phyloP scores from a whole-genome alignment of 2,888 invertebrate species.

The Tinea semifulvella region DNA sequence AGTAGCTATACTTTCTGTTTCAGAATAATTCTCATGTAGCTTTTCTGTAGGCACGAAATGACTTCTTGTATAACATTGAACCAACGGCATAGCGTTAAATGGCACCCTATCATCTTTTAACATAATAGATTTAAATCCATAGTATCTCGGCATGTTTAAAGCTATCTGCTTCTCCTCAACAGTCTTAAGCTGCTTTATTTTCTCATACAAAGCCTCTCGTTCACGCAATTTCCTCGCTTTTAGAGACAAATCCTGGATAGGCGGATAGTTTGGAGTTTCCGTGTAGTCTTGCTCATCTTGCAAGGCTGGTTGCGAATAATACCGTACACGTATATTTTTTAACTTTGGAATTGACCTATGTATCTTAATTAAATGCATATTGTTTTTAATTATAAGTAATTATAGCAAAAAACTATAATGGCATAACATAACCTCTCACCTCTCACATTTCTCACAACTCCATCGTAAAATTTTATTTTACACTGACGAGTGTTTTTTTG shows the following conservation, averaged over 20 bases:
- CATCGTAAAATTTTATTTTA: no score
- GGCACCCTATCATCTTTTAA: slow-evolving; percentile 68
- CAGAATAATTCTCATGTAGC: slow-evolving; percentile 69
- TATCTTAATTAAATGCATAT: slow-evolving; percentile 43
- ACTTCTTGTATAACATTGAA: slow-evolving; percentile 82
- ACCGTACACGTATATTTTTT: slow-evolving; percentile 30
- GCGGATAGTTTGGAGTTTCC: slow-evolving; percentile 62
- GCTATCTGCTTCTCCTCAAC: slow-evolving; percentile 87
- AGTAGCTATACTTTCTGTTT: slow-evolving; percentile 51
- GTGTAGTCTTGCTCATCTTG: slow-evolving; percentile 43
- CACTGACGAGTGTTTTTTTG: no score
- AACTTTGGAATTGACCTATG: slow-evolving; percentile 41
- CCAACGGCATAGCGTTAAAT: slow-evolving; percentile 74
- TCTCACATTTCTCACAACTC: no score
- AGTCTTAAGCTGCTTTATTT: slow-evolving; percentile 71
- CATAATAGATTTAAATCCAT: slow-evolving; percentile 75
- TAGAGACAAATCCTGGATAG: slow-evolving; percentile 68
- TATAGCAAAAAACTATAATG: not conserved
- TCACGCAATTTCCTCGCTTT: slow-evolving; percentile 55
- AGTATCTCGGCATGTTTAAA: slow-evolving; percentile 83
- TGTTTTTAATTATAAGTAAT: no score
- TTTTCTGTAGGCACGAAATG: slow-evolving; percentile 67
- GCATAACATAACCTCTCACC: slow-evolving; percentile 4
- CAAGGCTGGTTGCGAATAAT: slow-evolving; percentile 34
- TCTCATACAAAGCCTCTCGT: slow-evolving; percentile 56